phyloP scores from a whole-genome alignment of 1,140 invertebrate genomes.

The Orchesella cincta region DNA sequence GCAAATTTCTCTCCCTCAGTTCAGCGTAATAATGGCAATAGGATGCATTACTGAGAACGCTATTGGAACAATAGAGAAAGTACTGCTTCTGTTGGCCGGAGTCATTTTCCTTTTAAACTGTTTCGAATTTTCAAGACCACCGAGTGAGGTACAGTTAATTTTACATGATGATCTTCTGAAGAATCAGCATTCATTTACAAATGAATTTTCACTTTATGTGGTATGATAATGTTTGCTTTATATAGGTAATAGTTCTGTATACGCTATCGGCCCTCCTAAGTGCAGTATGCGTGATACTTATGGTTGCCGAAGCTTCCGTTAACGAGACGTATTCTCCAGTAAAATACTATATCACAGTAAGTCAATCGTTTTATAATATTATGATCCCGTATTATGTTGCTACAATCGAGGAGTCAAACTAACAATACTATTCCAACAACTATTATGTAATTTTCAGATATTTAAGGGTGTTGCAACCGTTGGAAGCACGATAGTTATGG shows the following conservation, averaged over 20 bases:
- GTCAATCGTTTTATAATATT: too few species aligned
- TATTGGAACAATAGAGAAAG: neutral
- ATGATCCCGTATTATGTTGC: too few species aligned
- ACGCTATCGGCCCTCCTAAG: slow-evolving; percentile 2
- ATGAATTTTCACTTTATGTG: too few species aligned
- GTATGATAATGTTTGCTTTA: neutral
- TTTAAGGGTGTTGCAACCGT: neutral
- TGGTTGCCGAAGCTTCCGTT: neutral
- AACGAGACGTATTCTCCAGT: neutral
- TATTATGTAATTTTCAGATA: slow-evolving; percentile 1
- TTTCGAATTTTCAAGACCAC: slow-evolving; percentile 29
- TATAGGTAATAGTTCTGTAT: neutral
- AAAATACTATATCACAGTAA: slow-evolving; percentile 2
- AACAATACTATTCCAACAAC: too few species aligned
- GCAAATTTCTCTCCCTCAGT: too few species aligned
- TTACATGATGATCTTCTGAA: too few species aligned
- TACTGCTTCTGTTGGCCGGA: neutral
- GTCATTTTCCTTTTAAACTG: slow-evolving; percentile 15
- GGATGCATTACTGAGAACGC: neutral
- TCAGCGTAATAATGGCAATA: slow-evolving; percentile 21
- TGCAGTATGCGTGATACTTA: neutral
- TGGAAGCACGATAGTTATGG: neutral
- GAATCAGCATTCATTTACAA: too few species aligned
- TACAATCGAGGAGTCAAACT: too few species aligned
- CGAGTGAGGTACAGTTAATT: slow-evolving; percentile 5